Evolutionary conservation across 1,140 invertebrate species (phyloP).

Genomic region (Kradibia gibbosae): DNA sequence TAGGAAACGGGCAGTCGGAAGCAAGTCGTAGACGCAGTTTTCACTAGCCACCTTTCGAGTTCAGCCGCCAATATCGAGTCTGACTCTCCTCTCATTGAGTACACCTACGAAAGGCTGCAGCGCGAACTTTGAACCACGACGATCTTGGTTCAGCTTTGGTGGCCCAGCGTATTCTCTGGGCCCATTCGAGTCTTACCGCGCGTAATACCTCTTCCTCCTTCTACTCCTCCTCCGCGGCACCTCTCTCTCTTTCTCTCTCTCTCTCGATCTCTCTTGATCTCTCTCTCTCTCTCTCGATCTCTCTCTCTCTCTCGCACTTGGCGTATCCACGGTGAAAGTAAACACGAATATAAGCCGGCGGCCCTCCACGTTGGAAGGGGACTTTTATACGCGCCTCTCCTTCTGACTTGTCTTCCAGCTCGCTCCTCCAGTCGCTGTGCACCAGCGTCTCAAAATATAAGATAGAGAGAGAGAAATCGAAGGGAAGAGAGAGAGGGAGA

Average conservation of each 20-base stretch:
- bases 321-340: slow-evolving; percentile 39
- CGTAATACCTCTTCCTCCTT: slow-evolving; percentile 17
- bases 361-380: slow-evolving; percentile 26
- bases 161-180: neutral
- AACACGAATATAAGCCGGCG: slow-evolving; percentile 28
- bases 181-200: neutral
- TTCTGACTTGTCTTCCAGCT: slow-evolving; percentile 7
- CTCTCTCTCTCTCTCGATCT: neutral
- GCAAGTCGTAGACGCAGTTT: too few species aligned
- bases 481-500: slow-evolving; percentile 3
- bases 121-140: neutral
- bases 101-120: neutral
- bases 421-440: neutral
- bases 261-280: neutral
- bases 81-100: neutral
- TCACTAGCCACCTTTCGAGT: too few species aligned
- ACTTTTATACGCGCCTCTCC: slow-evolving; percentile 24
- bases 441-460: neutral
- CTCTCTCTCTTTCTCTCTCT: neutral
- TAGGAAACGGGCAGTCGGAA: neutral
- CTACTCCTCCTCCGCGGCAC: too few species aligned
- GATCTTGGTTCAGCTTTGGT: neutral
- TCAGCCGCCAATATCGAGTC: too few species aligned
- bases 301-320: slow-evolving; percentile 13
- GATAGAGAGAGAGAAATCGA: slow-evolving; percentile 16